These are phyloP conservation scores for Tromatobia lineatoria DNA, from an alignment of 2,888 invertebrate genomes.

Conservation along the genomic window DNA sequence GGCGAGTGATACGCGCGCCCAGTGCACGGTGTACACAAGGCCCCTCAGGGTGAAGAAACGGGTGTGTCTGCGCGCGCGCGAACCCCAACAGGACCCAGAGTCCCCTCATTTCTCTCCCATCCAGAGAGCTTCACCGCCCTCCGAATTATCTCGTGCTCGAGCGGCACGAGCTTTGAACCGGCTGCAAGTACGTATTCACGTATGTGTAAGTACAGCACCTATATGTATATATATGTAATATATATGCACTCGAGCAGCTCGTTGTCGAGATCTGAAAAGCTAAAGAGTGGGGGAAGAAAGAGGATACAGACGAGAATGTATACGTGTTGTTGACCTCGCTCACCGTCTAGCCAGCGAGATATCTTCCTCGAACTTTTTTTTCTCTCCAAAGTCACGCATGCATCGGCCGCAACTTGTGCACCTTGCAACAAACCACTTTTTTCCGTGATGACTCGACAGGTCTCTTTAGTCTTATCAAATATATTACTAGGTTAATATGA, in stretches of 20 bases:
- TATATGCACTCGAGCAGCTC: neutral
- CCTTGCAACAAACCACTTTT: constrained; percentile 29
- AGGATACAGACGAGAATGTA: constrained; percentile 59
- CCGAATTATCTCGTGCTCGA: constrained; percentile 57
- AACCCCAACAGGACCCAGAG: constrained; percentile 27
- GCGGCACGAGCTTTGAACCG: constrained; percentile 63
- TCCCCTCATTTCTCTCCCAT: constrained; percentile 37
- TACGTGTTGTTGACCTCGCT: constrained; percentile 67
- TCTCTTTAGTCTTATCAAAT: constrained; percentile 18
- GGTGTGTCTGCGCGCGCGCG: constrained; percentile 36
- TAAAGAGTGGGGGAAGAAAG: constrained; percentile 59
- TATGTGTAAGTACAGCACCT: neutral
- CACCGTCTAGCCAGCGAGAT: constrained; percentile 62
- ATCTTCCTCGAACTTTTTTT: constrained; percentile 45
- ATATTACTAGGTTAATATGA: neutral
- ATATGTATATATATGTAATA: neutral
- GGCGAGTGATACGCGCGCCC: constrained; percentile 27
- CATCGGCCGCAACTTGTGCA: neutral
- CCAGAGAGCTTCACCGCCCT: constrained; percentile 36
- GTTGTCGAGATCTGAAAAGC: constrained; percentile 55
- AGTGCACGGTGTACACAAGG: constrained; percentile 6
- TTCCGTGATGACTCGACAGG: constrained; percentile 4
- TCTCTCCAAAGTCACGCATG: constrained; percentile 21
- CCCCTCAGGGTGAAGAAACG: constrained; percentile 44
- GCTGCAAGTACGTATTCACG: neutral